Evolutionary conservation across 2,888 invertebrate species (phyloP).

Genomic region (Himalopsyche japonica): DNA sequence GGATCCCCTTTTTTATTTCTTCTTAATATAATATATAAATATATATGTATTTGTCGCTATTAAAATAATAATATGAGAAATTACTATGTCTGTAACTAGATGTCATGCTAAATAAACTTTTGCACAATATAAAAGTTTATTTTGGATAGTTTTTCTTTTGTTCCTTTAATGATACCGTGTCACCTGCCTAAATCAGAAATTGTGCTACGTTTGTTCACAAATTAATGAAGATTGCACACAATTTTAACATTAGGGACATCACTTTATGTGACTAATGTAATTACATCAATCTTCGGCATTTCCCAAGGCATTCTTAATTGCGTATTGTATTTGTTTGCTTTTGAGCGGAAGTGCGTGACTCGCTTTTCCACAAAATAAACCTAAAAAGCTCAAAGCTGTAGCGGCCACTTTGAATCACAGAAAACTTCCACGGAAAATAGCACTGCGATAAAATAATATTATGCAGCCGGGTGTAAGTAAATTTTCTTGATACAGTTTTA

Average conservation of each 20-base stretch:
- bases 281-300: constrained; percentile 34
- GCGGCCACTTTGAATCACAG: background rate
- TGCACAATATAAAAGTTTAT: background rate
- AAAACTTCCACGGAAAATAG: background rate
- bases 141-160: background rate
- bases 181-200: background rate
- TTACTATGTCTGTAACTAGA: too few species aligned
- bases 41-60: too few species aligned
- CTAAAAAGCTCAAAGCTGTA: background rate
- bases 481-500: background rate
- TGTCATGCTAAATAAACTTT: too few species aligned
- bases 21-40: too few species aligned
- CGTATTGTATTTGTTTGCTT: constrained; percentile 46
- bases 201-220: background rate
- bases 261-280: constrained; percentile 33
- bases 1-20: too few species aligned
- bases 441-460: background rate
- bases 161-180: background rate
- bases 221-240: constrained; percentile 3
- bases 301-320: constrained; percentile 42
- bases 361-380: constrained; percentile 4
- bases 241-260: constrained; percentile 16
- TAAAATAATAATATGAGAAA: too few species aligned
- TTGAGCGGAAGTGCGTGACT: constrained; percentile 47
- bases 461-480: background rate